A percentile compares a stretch with the other conserved stretches of the same genome.
These are phyloP conservation scores for Neotoxoptera formosana DNA, from an alignment of 1,140 invertebrate species.

Conservation along the genomic window DNA sequence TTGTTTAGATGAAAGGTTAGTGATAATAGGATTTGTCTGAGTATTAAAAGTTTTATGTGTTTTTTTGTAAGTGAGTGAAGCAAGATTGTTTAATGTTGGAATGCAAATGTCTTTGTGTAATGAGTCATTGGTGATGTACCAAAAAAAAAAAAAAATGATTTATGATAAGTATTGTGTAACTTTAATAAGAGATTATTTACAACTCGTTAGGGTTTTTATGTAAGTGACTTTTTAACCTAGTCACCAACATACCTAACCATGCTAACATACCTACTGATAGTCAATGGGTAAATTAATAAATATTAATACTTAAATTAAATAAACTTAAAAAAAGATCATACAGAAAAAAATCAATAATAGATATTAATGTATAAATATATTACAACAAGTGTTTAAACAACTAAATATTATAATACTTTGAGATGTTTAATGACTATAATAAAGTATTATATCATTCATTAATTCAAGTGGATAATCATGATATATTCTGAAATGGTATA, in stretches of 20 bases:
- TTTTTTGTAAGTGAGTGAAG: no score
- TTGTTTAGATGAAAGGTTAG: no score
- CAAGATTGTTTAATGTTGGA: no score
- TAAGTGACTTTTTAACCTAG: conserved; percentile 7
- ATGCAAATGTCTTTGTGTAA: no score
- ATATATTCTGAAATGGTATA: conserved; percentile 23
- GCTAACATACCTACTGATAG: not conserved
- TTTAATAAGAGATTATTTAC: not conserved
- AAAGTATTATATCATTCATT: not conserved
- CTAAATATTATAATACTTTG: not conserved
- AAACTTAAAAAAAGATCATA: not conserved
- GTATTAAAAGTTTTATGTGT: no score
- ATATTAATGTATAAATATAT: not conserved
- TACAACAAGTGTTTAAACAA: not conserved
- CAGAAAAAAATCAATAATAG: not conserved
- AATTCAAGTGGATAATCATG: conserved; percentile 20
- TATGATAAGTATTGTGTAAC: not conserved
- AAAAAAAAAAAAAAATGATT: no score
- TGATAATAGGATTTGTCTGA: no score
- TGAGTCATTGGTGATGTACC: no score
- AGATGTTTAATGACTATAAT: not conserved
- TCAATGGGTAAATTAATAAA: not conserved
- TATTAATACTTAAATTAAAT: not conserved
- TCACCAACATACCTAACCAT: not conserved
- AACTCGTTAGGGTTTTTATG: not conserved